phyloP scores from a whole-genome alignment of 2,888 invertebrate genomes.

The Cryptops parisi region DNA sequence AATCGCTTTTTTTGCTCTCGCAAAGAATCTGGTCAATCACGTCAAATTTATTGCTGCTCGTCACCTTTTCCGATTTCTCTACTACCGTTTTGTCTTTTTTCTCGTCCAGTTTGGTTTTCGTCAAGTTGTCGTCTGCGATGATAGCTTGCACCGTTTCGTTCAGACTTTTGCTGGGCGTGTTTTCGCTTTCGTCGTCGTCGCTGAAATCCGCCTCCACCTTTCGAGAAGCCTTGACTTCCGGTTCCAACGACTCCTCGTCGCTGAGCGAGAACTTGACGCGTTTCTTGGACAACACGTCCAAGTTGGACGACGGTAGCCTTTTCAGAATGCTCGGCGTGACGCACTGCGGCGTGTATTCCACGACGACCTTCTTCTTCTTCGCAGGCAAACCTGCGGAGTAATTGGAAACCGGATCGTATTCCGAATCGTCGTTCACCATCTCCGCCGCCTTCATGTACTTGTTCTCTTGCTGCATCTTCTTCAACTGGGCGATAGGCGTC shows the following conservation, averaged over 20 bases:
- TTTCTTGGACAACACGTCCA: background rate
- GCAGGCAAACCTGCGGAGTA: constrained; percentile 10
- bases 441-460: constrained; percentile 9
- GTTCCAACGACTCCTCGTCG: background rate
- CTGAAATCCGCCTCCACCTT: constrained; percentile 5
- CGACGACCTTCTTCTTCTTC: background rate
- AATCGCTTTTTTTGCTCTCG: constrained; percentile 18
- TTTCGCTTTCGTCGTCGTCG: constrained; percentile 10
- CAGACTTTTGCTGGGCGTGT: background rate
- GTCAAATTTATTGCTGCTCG: constrained; percentile 17
- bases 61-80: background rate
- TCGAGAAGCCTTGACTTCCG: background rate
- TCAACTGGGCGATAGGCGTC: constrained; percentile 47
- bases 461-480: constrained; percentile 28
- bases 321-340: background rate
- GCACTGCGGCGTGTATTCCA: background rate
- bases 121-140: background rate
- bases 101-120: background rate
- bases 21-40: constrained; percentile 20
- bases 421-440: constrained; percentile 11
- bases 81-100: background rate
- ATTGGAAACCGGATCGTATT: constrained; percentile 20
- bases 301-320: background rate
- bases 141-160: background rate
- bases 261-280: background rate